A percentile compares a stretch with the other conserved stretches of the same genome.
phyloP scores from a whole-genome alignment of 1,140 invertebrate genomes.

The Drosophila miranda region DNA sequence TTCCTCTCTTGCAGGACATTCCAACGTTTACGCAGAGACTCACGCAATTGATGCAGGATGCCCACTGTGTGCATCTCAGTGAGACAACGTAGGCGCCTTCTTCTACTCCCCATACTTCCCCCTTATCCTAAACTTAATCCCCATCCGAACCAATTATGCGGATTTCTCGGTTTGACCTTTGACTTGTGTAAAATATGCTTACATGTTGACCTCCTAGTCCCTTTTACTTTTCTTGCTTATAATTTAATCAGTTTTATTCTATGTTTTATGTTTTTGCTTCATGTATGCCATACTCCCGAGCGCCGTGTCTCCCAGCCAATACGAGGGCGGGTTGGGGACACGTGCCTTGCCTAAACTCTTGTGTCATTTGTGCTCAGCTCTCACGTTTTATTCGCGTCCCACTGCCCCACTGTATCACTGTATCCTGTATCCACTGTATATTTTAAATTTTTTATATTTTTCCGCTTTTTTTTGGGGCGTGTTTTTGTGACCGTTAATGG shows the following conservation, averaged over 20 bases:
- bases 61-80: conserved; percentile 76
- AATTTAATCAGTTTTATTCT: conserved; percentile 10
- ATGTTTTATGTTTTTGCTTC: not conserved
- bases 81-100: conserved; percentile 62
- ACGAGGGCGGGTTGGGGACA: too few relatives aligned
- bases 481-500: conserved; percentile 11
- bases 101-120: not conserved
- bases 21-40: conserved; percentile 82
- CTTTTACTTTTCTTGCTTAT: conserved; percentile 2
- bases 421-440: too few relatives aligned
- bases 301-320: not conserved
- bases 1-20: conserved; percentile 71
- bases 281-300: conserved; percentile 34
- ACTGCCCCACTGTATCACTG: not conserved
- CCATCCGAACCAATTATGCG: too few relatives aligned
- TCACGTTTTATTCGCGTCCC: not conserved
- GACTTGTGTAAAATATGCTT: conserved; percentile 9
- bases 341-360: conserved; percentile 1
- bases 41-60: conserved; percentile 80
- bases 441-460: too few relatives aligned
- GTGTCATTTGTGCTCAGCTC: conserved; percentile 18
- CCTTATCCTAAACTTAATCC: not conserved
- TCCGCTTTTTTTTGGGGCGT: too few relatives aligned
- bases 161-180: not conserved
- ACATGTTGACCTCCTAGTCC: conserved; percentile 8